These are phyloP conservation scores for Pachliopta kotzebuea DNA, from an alignment of 2,888 invertebrate genomes.

Conservation along the genomic window DNA sequence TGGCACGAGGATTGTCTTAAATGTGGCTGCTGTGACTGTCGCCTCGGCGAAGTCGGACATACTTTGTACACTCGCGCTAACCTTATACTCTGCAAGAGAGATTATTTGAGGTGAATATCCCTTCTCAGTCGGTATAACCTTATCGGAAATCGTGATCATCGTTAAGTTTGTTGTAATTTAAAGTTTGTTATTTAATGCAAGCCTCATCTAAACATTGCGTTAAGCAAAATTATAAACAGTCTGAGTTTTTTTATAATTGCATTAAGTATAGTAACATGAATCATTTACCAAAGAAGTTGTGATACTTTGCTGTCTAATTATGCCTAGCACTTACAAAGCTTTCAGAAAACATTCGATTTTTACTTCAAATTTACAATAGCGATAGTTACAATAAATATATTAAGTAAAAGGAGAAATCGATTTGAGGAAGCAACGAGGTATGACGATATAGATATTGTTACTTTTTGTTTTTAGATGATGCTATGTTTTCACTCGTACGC, in stretches of 20 bases:
- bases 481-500: neutral
- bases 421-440: constrained; percentile 2
- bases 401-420: constrained; percentile 3
- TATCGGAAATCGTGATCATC: neutral
- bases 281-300: neutral
- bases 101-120: constrained; percentile 90
- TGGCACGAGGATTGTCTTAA: constrained; percentile 99
- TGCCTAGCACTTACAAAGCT: neutral
- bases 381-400: neutral
- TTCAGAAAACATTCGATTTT: neutral
- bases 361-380: neutral
- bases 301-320: neutral
- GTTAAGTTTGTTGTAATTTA: neutral
- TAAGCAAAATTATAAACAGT: too few species aligned
- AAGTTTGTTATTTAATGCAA: too few species aligned
- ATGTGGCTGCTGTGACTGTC: constrained; percentile 98
- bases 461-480: constrained; percentile 5
- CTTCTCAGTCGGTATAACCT: neutral
- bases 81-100: constrained; percentile 96
- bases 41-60: constrained; percentile 97
- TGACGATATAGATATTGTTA: constrained; percentile 6
- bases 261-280: too few species aligned
- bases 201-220: too few species aligned
- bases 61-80: constrained; percentile 97
- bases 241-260: too few species aligned